Conservation (phyloP, 1,140 invertebrate species). For the Eciton burchellii region DNA sequence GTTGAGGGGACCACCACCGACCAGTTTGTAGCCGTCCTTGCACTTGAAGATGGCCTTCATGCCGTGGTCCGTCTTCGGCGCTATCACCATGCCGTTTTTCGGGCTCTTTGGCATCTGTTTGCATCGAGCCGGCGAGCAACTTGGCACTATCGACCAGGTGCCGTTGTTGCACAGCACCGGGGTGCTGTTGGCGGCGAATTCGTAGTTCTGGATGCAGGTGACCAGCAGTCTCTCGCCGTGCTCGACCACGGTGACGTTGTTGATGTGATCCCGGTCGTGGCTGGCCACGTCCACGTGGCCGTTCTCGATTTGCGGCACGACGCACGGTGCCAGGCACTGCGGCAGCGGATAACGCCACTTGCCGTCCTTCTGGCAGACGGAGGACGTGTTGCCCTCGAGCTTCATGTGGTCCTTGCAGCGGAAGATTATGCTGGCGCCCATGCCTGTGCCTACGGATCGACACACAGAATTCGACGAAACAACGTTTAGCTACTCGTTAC, state of each 20-base stretch:
- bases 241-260: slow-evolving; percentile 89
- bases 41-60: slow-evolving; percentile 97
- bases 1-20: slow-evolving; percentile 87
- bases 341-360: slow-evolving; percentile 97
- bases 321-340: slow-evolving; percentile 95
- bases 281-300: slow-evolving; percentile 89
- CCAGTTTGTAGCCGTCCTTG: slow-evolving; percentile 94
- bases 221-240: slow-evolving; percentile 95
- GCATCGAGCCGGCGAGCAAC: slow-evolving; percentile 95
- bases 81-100: slow-evolving; percentile 97
- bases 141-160: slow-evolving; percentile 97
- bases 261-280: slow-evolving; percentile 80
- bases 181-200: slow-evolving; percentile 91
- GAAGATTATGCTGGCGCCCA: slow-evolving; percentile 97
- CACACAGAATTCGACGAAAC: no score
- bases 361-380: slow-evolving; percentile 96
- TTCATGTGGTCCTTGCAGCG: slow-evolving; percentile 97
- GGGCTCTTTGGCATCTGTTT: slow-evolving; percentile 95
- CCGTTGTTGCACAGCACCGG: slow-evolving; percentile 96
- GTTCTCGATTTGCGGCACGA: slow-evolving; percentile 94
- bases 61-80: slow-evolving; percentile 97
- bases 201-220: slow-evolving; percentile 94
- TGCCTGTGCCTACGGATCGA: slow-evolving; percentile 89
- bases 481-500: no score
- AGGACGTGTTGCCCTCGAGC: slow-evolving; percentile 94